Base-by-base conservation (phyloP, 2,797 vertebrate genomes). In the Hippoglossus hippoglossus region DNA sequence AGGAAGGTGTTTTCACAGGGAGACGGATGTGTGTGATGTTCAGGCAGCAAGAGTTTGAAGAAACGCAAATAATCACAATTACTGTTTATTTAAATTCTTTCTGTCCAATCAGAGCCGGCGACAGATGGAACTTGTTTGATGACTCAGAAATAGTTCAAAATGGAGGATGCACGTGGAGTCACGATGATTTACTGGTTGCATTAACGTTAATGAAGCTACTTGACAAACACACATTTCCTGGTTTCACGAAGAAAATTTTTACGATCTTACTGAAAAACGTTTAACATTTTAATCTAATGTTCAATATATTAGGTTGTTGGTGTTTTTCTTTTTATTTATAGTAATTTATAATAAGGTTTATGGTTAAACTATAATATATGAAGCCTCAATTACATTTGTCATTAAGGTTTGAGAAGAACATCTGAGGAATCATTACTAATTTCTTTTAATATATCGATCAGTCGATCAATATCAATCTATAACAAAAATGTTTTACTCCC, bases 141-240 rank as follows among this genome's bases (percentile, higher is more conserved):
- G 54, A 71, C 73, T 70, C 41, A 54, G 59, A 50, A 65, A 34
- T 25, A 71, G 25, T 4, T 1, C 1, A 44, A 58, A 73, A 78
- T 59, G 46, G 44, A 65, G 49, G 57, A 46, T 46, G 31, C 55
- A 19, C 55, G 12, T 0, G 5, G 53, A 66, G 60, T 26, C 6
- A 73, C 26, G 57, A 53, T 52, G 72, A 71, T 66, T 71, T 63
- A 74, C 74, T 52, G 22, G 63, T 46, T 49, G 63, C 73, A 76
- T 73, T 73, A 62, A 49, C 24, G 46, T 58, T 67, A 44, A 73
- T 67, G 71, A 24, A 18, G 36, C 66, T 54, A 47, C 71, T 62
- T 22, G 56, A 47, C 11, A 71, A 66, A 65, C 66, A 11, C 31
- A 65, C 21, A 67, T 47, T 47, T 49, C 56, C 55, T 16, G 60